Conservation (phyloP, 2,113 vertebrate species). For the Apteryx owenii region DNA sequence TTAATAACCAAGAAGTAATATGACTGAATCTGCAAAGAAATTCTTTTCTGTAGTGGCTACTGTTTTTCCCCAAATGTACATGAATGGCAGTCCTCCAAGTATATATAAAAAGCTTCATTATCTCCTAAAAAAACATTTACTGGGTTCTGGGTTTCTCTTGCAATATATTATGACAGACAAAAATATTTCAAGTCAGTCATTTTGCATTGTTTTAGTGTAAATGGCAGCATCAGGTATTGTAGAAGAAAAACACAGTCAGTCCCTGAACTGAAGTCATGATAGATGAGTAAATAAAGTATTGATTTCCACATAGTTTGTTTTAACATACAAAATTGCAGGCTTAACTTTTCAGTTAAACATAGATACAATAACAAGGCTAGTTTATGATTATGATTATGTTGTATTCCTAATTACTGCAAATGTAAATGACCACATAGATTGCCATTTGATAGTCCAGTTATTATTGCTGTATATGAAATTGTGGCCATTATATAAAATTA, state of each 20-base stretch:
- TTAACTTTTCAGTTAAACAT: neutral
- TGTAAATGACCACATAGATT: slow-evolving; percentile 3
- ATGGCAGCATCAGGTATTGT: neutral
- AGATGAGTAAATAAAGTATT: neutral
- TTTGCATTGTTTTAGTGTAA: neutral
- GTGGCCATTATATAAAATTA: neutral
- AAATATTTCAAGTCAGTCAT: neutral
- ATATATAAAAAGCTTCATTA: neutral
- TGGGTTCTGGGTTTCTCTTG: neutral
- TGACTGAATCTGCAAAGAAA: neutral
- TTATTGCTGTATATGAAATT: neutral
- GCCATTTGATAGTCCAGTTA: neutral
- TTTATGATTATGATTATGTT: neutral
- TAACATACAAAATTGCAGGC: neutral
- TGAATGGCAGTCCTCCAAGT: neutral
- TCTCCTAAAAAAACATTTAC: neutral
- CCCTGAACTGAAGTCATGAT: neutral
- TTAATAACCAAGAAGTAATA: neutral
- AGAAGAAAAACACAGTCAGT: rapidly evolving
- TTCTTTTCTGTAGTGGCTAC: neutral
- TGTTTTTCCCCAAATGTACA: neutral
- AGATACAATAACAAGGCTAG: neutral
- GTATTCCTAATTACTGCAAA: neutral
- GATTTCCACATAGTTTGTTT: neutral
- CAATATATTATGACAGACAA: neutral